Evolutionary conservation across 2,113 vertebrate species (phyloP), one percentile per base, ranked within the genome.

Genomic region (Chionis minor): DNA sequence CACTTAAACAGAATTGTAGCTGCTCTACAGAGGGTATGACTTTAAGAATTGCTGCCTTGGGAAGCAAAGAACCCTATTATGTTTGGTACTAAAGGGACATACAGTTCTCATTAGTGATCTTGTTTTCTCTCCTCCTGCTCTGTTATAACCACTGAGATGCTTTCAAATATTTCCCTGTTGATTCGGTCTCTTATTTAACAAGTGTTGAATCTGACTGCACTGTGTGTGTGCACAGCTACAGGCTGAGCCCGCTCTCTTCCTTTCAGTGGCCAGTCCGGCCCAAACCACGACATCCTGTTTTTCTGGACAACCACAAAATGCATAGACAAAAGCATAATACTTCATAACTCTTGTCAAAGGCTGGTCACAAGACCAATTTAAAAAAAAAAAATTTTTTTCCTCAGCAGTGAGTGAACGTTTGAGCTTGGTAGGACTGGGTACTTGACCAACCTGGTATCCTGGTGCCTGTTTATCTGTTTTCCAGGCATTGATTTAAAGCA

Each of bases 101-200:
- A 20, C 24, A 70, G 81, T 78, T 83, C 90, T 96, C 82, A 74
- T 91, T 88, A 94, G 93, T 54, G 82, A 70, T 83, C 75, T 88
- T 96, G 71, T 96, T 94, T 94, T 93, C 71, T 75, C 58, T 90
- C 71, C 67, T 90, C 66, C 90, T 82, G 81, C 80, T 90, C 85
- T 62, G 16, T 88, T 93, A 90, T 21, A 93, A 77, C 63, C 51
- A 21, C 75, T 77, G 26, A 63, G 74, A 90, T 58, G 32, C 63
- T 90, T 92, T 79, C 80, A 70, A 83, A 66, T 81, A 93, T 71
- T 94, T 88, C 96, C 84, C 90, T 81, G 45, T 86, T 86, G 94
- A 58, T 86, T 66, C 90, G 51, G 13, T 88, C 45, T 95, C 42
- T 81, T 96, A 94, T 58, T 96, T 92, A 95, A 80, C 0, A 7